Evolutionary conservation across 1,140 invertebrate genomes (phyloP).

Genomic region (Gonatopus flavifemur): DNA sequence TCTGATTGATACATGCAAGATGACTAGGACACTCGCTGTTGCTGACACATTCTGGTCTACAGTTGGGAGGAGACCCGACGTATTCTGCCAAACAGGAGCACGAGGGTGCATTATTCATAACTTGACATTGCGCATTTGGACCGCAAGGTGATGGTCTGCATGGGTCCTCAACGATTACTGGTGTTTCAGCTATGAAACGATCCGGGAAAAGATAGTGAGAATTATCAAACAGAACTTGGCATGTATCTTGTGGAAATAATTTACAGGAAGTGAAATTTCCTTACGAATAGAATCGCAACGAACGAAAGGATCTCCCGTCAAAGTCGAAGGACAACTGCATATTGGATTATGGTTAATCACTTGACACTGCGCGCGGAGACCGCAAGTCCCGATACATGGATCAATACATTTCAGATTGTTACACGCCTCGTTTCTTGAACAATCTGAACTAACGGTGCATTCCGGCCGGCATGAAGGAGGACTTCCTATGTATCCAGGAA

Average conservation of each 20-base stretch:
- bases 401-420: constrained; percentile 50
- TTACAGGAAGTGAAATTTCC: constrained; percentile 22
- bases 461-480: constrained; percentile 65
- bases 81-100: constrained; percentile 68
- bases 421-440: constrained; percentile 45
- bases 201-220: too few relatives aligned
- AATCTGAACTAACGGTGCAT: constrained; percentile 55
- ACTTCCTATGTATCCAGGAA: constrained; percentile 63
- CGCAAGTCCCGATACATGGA: constrained; percentile 50
- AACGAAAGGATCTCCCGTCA: constrained; percentile 66
- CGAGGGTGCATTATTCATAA: constrained; percentile 62
- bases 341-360: constrained; percentile 66
- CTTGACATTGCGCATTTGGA: constrained; percentile 68
- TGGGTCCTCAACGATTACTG: constrained; percentile 56
- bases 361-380: constrained; percentile 46
- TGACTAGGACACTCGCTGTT: constrained; percentile 66
- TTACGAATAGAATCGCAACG: constrained; percentile 40
- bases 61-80: constrained; percentile 67
- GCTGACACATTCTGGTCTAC: constrained; percentile 61
- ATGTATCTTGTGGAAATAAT: background rate
- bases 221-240: too few relatives aligned
- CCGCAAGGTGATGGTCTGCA: constrained; percentile 73
- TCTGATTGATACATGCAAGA: constrained; percentile 70
- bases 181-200: constrained; percentile 1
- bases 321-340: constrained; percentile 59